phyloP scores from a whole-genome alignment of 2,797 vertebrate species.

The Nasua narica region DNA sequence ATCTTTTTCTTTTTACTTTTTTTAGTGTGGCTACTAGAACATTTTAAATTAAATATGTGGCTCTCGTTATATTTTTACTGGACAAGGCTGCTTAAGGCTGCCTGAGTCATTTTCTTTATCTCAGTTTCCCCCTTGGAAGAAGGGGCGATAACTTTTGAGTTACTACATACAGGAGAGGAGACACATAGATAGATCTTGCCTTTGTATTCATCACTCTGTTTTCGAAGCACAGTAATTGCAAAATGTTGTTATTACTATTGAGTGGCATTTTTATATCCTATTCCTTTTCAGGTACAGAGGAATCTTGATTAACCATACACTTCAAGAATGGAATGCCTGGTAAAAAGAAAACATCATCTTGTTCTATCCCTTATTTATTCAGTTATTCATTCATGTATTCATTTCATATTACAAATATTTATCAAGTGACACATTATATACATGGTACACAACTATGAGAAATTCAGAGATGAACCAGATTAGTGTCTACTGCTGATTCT shows the following conservation, averaged over 20 bases:
- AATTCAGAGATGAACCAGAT: slow-evolving; percentile 39
- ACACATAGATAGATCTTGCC: neutral
- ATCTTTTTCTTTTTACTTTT: neutral
- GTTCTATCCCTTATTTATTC: neutral
- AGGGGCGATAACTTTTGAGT: neutral
- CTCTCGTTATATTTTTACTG: neutral
- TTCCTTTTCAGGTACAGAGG: neutral
- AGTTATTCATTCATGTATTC: slow-evolving; percentile 7
- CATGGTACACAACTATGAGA: neutral
- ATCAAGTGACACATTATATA: neutral
- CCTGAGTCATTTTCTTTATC: neutral
- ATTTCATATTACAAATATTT: slow-evolving; percentile 23
- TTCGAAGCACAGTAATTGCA: slow-evolving; percentile 6
- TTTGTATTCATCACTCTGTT: neutral
- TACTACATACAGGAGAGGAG: neutral
- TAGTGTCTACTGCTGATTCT: neutral
- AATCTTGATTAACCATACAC: neutral
- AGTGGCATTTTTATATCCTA: neutral
- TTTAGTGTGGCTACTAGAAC: neutral
- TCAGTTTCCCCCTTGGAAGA: neutral
- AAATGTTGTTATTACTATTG: neutral
- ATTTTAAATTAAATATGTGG: neutral
- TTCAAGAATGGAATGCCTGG: neutral
- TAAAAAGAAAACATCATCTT: neutral
- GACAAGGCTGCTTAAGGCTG: neutral